Base-by-base conservation (phyloP, 2,888 invertebrate genomes). In the Drosophila phalerata region DNA sequence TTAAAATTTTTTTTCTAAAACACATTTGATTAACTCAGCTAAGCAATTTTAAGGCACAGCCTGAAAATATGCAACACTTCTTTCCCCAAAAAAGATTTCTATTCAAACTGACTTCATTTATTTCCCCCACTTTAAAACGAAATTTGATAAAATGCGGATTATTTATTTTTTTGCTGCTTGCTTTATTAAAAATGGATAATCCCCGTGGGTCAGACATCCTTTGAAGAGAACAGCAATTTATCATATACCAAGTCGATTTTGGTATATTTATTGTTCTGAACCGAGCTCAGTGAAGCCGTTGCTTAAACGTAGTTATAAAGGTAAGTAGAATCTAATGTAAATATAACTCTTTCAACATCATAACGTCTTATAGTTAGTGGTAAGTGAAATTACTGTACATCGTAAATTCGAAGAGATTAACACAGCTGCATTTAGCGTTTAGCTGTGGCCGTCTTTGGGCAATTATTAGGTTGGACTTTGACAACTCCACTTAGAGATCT, bases 331-430 rank as follows among this genome's bases (percentile, higher is more conserved):
- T 57, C 60, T 63, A 61, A 66, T 57, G 62, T 72, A 69, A 69
- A 73, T 70, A 67, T 64, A 67, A 76, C 76, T 57, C 73, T 49
- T 53, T 25, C 57, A 66, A 75, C 66, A 57, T 63, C 56, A 42
- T 73, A 72, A 75, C 75, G 43, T 45, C 58, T 62, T 66, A 75
- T 9, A 61, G 30, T 69, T 48, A 40, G 22, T 61, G 58, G 42
- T 56, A 62, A 52, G n/a, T 57, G 57, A 45, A 73, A 48, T 76
- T 60, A 67, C 71, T 75, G 71, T 76, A 77, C 69, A 77, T 57
- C 51, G 69, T 77, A 77, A 77, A 77, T 77, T 77, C 77, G 77
- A 63, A 66, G 60, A 51, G 74, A 60, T 66, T 38, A 49, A 62
- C 70, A 47, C 74, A 74, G 74, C 66, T 45, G 17, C 11, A 19